Conservation (phyloP, 2,888 invertebrate species). For the Harmothoe impar region DNA sequence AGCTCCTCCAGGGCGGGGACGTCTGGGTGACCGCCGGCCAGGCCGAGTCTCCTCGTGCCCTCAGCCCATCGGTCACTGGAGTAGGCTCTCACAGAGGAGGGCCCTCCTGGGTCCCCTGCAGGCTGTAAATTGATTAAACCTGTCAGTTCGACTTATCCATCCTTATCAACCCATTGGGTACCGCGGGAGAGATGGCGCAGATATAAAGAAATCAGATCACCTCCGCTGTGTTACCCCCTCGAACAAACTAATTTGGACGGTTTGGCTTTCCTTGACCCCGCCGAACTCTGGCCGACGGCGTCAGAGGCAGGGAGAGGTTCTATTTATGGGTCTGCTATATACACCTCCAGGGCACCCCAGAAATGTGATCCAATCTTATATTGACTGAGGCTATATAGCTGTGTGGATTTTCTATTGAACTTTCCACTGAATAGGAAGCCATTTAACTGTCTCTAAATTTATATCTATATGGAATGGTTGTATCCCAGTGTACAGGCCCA, state of each 20-base stretch:
- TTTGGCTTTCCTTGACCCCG: neutral
- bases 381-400: too few relatives aligned
- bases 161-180: constrained; percentile 14
- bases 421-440: too few relatives aligned
- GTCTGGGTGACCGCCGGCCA: neutral
- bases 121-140: constrained; percentile 24
- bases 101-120: constrained; percentile 8
- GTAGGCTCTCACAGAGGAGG: neutral
- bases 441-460: too few relatives aligned
- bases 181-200: neutral
- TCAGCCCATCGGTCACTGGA: constrained; percentile 23
- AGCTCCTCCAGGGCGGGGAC: neutral
- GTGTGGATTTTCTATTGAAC: too few relatives aligned
- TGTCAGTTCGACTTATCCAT: constrained; percentile 23
- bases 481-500: too few relatives aligned
- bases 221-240: constrained; percentile 29
- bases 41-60: constrained; percentile 5
- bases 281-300: too few relatives aligned
- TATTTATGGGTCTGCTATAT: neutral
- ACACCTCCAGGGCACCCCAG: too few relatives aligned
- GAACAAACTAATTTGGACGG: constrained; percentile 4
- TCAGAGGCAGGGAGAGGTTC: too few relatives aligned
- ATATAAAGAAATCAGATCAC: constrained; percentile 23
- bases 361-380: too few relatives aligned
- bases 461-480: too few relatives aligned